Evolutionary conservation across 2,888 invertebrate genomes (phyloP), one percentile per base, ranked within the genome.

Genomic region (Cryptocephalus moraei): DNA sequence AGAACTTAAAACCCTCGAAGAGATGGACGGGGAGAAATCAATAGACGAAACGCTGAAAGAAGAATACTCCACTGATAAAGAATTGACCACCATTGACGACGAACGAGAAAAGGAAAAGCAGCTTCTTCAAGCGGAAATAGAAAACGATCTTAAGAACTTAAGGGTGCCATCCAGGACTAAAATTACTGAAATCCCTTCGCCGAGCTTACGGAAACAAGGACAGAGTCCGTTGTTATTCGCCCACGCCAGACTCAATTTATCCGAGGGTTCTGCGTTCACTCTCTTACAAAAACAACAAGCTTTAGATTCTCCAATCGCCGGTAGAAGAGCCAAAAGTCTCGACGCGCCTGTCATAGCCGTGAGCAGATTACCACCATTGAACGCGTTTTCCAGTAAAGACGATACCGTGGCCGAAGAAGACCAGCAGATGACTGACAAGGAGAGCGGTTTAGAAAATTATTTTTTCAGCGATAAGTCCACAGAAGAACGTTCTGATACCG

Each of bases 341-440:
- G 91, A 91, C 60, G 84, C 89, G 2, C 86, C 90, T 1, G 83
- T 90, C 14, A 87, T 91, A 61, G 83, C 88, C 13, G 70, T 90
- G 32, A 86, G 84, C 66, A 77, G 83, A 60, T 69, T 91, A 39
- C 90, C 90, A 11, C 84, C 88, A 8, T 81, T 86, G 68, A 87
- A 89, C 68, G 86, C 90, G 0, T 89, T 90, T 66, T 91, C 90
- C 1, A 88, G 89, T 22, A 90, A 90, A 70, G 91, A 91, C 64
- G 91, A 91, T 64, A 91, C 91, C 0, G 82, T 91, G 1, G 90
- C 84, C 56, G 80, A 82, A 58, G 78, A 80, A 49, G 85, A 86
- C 54, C 82, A 82, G 64, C 61, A 73, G 12, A 73, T 49, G 41
- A 60, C 57, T 12, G 60, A 57, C 31, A 55, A 49, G 41, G 57